phyloP scores from a whole-genome alignment of 2,113 vertebrate species.

The Lampris megalopsis region DNA sequence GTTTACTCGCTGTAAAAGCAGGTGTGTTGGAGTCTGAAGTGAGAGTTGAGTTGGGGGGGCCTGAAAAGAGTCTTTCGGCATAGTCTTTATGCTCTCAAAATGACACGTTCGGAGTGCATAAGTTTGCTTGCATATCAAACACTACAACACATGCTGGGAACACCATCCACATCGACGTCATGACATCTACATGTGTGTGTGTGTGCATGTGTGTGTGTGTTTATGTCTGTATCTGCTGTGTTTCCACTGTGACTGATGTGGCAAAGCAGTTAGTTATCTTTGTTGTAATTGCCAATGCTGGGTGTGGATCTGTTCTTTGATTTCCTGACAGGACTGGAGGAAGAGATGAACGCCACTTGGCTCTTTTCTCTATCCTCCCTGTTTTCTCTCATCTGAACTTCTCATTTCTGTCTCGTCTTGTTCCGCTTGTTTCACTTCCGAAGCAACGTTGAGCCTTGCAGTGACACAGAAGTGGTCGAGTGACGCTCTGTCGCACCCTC shows the following conservation, averaged over 20 bases:
- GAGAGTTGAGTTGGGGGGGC: not conserved
- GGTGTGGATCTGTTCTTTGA: constrained; percentile 41
- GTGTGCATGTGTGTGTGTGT: constrained; percentile 6
- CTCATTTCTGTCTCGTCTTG: not conserved
- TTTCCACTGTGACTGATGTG: constrained; percentile 42
- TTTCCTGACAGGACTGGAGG: constrained; percentile 29
- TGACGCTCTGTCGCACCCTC: too few species aligned
- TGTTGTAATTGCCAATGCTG: constrained; percentile 55
- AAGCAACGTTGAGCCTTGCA: too few species aligned
- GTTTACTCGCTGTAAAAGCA: constrained; percentile 23
- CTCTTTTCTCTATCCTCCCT: constrained; percentile 12
- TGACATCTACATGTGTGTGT: constrained; percentile 26
- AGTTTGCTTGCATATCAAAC: constrained; percentile 49
- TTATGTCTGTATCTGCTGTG: not conserved
- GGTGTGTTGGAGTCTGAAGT: constrained; percentile 31
- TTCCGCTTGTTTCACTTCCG: too few species aligned
- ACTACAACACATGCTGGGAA: constrained; percentile 38
- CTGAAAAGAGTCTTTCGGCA: not conserved
- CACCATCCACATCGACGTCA: constrained; percentile 23
- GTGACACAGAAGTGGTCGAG: too few species aligned
- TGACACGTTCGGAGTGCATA: constrained; percentile 57
- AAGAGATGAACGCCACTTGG: constrained; percentile 21
- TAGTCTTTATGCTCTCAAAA: constrained; percentile 36
- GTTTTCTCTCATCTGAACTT: not conserved
- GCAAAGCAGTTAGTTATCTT: constrained; percentile 62